Evolutionary conservation across 2,113 vertebrate species (phyloP).

Genomic region (Alaudala cheleensis): DNA sequence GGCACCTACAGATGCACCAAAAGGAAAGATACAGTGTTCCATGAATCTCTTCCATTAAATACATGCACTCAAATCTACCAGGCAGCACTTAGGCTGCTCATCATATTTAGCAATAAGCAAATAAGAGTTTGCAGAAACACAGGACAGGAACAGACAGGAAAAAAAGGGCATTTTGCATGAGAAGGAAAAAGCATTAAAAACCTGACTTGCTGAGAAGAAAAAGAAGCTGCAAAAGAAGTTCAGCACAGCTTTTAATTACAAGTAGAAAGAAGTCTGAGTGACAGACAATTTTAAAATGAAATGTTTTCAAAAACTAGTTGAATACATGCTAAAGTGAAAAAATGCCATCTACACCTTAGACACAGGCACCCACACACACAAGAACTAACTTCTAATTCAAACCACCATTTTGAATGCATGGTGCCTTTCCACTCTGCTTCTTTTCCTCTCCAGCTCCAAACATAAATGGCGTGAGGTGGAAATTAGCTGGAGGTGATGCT

Average conservation of each 20-base stretch:
- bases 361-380: not conserved
- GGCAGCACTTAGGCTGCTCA: not conserved
- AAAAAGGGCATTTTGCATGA: not conserved
- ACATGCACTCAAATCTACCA: not conserved
- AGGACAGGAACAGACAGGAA: not conserved
- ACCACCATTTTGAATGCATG: not conserved
- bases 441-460: not conserved
- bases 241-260: not conserved
- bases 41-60: not conserved
- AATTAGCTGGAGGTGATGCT: constrained; percentile 7
- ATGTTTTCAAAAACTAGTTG: not conserved
- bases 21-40: not conserved
- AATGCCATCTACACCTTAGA: not conserved
- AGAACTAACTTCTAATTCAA: not conserved
- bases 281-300: not conserved
- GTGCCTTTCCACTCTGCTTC: not conserved
- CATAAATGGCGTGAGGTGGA: constrained; percentile 10
- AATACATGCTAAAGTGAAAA: not conserved
- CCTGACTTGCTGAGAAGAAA: not conserved
- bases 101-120: not conserved
- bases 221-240: not conserved
- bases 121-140: not conserved
- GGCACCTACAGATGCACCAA: not conserved
- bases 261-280: not conserved
- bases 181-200: not conserved